Conservation (phyloP, 2,797 vertebrate genomes). For the Morelia viridis region DNA sequence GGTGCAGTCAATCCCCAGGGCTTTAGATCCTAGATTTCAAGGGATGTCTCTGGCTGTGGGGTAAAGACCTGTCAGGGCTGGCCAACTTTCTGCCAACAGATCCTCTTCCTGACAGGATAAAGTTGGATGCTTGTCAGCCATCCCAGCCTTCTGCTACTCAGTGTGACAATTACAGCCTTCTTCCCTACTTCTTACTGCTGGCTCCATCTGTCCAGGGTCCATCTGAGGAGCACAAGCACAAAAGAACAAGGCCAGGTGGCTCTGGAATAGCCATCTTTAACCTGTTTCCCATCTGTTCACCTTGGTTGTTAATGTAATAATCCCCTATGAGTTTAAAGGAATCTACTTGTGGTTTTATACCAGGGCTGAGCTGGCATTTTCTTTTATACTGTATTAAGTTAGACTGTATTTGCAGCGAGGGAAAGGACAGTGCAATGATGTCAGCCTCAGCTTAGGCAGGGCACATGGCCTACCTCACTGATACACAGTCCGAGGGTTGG, state of each 20-base stretch:
- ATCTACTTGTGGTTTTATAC: conserved; percentile 3
- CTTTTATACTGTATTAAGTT: not conserved
- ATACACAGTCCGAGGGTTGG: not conserved
- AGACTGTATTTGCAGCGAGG: not conserved
- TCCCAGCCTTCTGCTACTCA: not conserved
- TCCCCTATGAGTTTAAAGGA: not conserved
- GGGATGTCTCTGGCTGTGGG: not conserved
- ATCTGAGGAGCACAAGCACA: conserved; percentile 9
- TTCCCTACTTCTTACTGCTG: not conserved
- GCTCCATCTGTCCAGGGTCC: conserved; percentile 19
- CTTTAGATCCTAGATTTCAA: conserved; percentile 29
- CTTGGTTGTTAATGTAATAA: not conserved
- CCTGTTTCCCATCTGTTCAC: conserved; percentile 7
- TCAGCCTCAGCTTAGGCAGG: not conserved
- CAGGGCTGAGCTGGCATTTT: not conserved
- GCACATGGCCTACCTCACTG: not conserved
- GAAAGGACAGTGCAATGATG: not conserved
- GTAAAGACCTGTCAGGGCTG: not conserved
- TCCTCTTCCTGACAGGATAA: conserved; percentile 36
- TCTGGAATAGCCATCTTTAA: conserved; percentile 16
- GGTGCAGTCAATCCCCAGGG: conserved; percentile 18
- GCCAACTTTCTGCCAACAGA: conserved; percentile 11
- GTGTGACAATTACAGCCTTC: not conserved
- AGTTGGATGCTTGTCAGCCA: not conserved
- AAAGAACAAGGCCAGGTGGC: conserved; percentile 20